phyloP scores from a whole-genome alignment of 2,797 vertebrate genomes.

The Ara ararauna region DNA sequence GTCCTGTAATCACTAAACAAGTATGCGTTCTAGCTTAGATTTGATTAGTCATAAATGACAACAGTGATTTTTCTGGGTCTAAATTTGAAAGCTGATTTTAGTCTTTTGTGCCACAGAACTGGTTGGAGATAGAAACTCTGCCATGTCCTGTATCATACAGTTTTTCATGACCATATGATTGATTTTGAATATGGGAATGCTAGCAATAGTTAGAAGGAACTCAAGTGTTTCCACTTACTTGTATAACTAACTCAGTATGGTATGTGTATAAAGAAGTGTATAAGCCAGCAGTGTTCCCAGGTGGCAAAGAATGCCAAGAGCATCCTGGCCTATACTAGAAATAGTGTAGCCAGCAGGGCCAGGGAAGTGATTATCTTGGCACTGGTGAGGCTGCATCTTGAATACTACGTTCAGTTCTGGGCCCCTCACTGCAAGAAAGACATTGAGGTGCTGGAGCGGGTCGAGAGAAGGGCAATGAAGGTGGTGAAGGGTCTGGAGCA shows the following conservation, averaged over 20 bases:
- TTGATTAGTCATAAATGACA: neutral
- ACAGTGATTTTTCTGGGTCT: neutral
- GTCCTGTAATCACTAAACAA: neutral
- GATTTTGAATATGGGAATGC: neutral
- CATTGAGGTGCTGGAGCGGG: neutral
- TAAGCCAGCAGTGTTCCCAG: neutral
- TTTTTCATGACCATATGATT: neutral
- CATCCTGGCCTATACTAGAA: neutral
- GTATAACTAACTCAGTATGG: neutral
- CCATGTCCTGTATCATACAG: neutral
- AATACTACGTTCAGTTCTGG: neutral
- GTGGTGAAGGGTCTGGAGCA: neutral
- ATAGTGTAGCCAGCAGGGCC: neutral
- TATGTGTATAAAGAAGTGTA: neutral
- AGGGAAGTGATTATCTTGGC: neutral
- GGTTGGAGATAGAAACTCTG: neutral
- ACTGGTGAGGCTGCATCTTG: neutral
- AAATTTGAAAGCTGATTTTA: neutral
- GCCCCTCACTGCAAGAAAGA: neutral
- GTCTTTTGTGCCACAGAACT: neutral
- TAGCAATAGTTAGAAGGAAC: neutral
- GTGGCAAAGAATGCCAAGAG: neutral
- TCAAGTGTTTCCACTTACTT: neutral
- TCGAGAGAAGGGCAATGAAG: neutral
- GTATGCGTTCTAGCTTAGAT: neutral